Base-by-base conservation (phyloP, 2,888 invertebrate genomes). In the Xestia c-nigrum region DNA sequence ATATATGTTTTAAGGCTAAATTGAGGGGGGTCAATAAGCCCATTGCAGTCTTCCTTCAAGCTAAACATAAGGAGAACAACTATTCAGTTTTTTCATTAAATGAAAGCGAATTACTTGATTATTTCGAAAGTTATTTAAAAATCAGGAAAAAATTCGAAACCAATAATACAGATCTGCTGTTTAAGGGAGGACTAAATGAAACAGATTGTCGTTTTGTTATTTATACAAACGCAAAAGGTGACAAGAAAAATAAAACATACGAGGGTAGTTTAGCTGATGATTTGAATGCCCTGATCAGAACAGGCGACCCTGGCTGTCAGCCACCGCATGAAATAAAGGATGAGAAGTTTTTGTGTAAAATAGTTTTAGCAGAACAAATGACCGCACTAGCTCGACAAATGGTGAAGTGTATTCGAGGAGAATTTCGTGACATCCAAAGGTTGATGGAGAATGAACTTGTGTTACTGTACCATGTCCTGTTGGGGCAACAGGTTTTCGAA, bases 1-100 rank as follows among this genome's bases (percentile, higher is more conserved):
- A 87, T 46, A 79, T 88, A 55, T 85, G 83, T 59, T 68, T 86
- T 16, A 85, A 74, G 59, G 71, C 66, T 14, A 77, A 76, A 59
- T 7, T 77, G 3, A 55, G 16, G 19, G 57, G 40, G 0, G 6
- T 4, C 24, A 40, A 57, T 43, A 57, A 65, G 21, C 57, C 78
- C 7, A 16, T 76, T 7, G n/a, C 19, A 21, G 66, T 76, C 24
- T 76, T 76, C 65, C 21, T 76, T 19, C 65, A 77, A 76, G 40
- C 57, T 21, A 76, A 65, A 65, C 76, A 76, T 12, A 76, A 16
- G 19, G 65, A 77, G 19, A 59, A 73, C 1, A 38, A 21, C 21
- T 16, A 76, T 47, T 43, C 57, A 31, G 77, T 65, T 47, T n/a
- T 65, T 0, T 43, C 47, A 21, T 31, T 59, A 1, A 77, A 31